Evolutionary conservation across 2,113 vertebrate species (phyloP).

Genomic region (Atherinomorus stipes): DNA sequence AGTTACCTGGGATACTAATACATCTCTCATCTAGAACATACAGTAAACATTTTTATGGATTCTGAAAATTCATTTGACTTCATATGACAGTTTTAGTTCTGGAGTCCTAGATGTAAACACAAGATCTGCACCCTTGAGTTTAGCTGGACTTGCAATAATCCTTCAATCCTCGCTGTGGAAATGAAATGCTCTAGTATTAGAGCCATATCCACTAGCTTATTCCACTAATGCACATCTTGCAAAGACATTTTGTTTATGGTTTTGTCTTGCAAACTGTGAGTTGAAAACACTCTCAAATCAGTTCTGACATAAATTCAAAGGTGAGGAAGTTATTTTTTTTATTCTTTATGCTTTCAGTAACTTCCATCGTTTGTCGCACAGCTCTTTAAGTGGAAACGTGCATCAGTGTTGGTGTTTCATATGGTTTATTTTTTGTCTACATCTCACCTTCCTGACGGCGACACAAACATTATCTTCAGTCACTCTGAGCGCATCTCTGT

Average conservation of each 20-base stretch:
- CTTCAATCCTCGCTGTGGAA: neutral
- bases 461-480: neutral
- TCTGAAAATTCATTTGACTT: conserved; percentile 20
- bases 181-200: neutral
- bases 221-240: neutral
- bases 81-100: conserved; percentile 8
- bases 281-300: neutral
- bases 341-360: neutral
- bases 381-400: conserved; percentile 9
- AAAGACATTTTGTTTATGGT: neutral
- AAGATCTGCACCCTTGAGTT: neutral
- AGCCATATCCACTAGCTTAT: neutral
- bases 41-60: conserved; percentile 9
- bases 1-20: conserved; percentile 68
- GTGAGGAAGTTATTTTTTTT: too few species aligned
- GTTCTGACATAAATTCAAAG: neutral
- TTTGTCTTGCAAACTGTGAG: too few species aligned
- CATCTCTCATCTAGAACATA: conserved; percentile 24
- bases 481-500: neutral
- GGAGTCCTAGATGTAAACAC: neutral
- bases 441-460: conserved; percentile 29
- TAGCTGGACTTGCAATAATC: neutral
- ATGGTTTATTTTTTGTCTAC: conserved; percentile 23
- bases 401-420: conserved; percentile 20
- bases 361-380: conserved; percentile 26